A percentile compares a stretch with the other conserved stretches of the same genome.
Evolutionary conservation across 1,140 invertebrate species (phyloP).

Genomic region (Nasonia giraulti): DNA sequence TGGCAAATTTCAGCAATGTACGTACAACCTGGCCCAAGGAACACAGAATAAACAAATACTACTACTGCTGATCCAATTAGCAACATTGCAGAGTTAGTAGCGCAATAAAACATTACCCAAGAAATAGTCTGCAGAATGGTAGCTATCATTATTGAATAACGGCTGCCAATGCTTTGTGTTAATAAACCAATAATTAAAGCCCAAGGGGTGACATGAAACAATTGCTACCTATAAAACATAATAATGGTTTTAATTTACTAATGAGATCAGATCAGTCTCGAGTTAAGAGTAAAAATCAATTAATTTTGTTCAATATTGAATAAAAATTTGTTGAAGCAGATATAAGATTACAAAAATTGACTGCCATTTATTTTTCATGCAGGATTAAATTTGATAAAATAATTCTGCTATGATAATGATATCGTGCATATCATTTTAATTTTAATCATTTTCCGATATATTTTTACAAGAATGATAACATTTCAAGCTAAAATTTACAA

Average conservation of each 20-base stretch:
- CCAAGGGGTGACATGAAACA: constrained; percentile 7
- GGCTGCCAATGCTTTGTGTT: background rate
- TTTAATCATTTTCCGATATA: too few relatives aligned
- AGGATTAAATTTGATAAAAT: too few relatives aligned
- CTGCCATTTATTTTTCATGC: too few relatives aligned
- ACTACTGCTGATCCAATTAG: background rate
- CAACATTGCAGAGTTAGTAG: background rate
- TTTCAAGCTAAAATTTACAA: background rate
- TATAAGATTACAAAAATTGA: too few relatives aligned
- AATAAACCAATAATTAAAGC: background rate
- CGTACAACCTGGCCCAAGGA: background rate
- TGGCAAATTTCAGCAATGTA: background rate
- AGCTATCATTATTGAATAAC: background rate
- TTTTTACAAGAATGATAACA: too few relatives aligned
- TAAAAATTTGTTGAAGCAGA: too few relatives aligned
- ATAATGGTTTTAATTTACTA: too few relatives aligned
- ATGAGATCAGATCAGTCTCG: too few relatives aligned
- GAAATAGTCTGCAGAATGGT: background rate
- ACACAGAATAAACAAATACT: background rate
- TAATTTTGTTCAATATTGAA: too few relatives aligned
- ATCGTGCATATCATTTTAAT: too few relatives aligned
- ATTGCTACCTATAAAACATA: background rate
- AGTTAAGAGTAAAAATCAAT: too few relatives aligned
- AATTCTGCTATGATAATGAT: too few relatives aligned
- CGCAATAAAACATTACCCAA: background rate